A percentile compares a stretch with the other conserved stretches of the same genome.
phyloP scores from a whole-genome alignment of 2,797 vertebrate species.

The Pterois miles region DNA sequence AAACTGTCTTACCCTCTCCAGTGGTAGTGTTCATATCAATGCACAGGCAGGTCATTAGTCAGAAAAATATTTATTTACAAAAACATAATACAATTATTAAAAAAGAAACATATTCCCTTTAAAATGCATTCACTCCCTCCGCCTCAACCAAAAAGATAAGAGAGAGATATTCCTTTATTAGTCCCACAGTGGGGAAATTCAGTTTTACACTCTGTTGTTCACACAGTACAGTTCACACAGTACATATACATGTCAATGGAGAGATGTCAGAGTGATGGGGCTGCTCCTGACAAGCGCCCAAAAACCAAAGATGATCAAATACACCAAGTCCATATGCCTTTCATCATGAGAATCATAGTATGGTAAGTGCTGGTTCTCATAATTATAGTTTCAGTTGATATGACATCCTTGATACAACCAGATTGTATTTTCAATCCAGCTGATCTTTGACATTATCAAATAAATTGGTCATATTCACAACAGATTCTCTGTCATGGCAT shows the following conservation, averaged over 20 bases:
- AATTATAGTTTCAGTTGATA: not conserved
- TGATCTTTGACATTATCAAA: not conserved
- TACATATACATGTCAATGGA: too few relatives aligned
- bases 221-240: too few relatives aligned
- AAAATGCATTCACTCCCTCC: not conserved
- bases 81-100: not conserved
- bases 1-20: not conserved
- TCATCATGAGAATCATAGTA: not conserved
- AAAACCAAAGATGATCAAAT: not conserved
- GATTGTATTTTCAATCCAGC: not conserved
- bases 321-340: not conserved
- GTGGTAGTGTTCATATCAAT: not conserved
- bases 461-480: not conserved
- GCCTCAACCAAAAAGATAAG: too few relatives aligned
- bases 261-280: too few relatives aligned
- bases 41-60: not conserved
- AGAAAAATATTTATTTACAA: slow-evolving; percentile 50
- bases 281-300: too few relatives aligned
- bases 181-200: too few relatives aligned
- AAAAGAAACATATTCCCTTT: slow-evolving; percentile 39
- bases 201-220: too few relatives aligned
- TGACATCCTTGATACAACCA: not conserved
- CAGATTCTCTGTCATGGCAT: not conserved
- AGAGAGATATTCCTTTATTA: too few relatives aligned
- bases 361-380: not conserved